These are phyloP conservation scores for Clanis bilineata DNA, from an alignment of 2,888 invertebrate genomes.

Conservation along the genomic window DNA sequence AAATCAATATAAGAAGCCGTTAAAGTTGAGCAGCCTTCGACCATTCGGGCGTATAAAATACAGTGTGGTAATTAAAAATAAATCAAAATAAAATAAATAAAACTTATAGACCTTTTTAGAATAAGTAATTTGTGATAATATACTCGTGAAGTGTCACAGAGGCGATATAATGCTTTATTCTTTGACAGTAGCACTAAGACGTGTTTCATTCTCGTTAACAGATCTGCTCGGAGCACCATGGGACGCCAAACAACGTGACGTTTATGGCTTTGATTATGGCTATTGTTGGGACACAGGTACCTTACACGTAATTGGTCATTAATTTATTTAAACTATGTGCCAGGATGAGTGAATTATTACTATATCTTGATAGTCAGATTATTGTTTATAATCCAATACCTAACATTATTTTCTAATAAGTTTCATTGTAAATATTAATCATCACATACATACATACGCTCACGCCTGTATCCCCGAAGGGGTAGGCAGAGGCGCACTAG, in stretches of 20 bases:
- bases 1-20: too few species aligned
- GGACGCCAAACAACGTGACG: constrained; percentile 70
- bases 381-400: background rate
- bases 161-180: constrained; percentile 31
- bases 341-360: constrained; percentile 17
- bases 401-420: background rate
- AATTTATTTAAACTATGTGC: constrained; percentile 38
- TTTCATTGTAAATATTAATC: too few species aligned
- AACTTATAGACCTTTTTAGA: too few species aligned
- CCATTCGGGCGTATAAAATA: too few species aligned
- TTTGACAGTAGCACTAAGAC: constrained; percentile 57
- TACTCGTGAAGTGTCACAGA: background rate
- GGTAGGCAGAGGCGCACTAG: too few species aligned
- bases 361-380: background rate
- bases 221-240: constrained; percentile 65
- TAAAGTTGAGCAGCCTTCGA: too few species aligned
- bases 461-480: too few species aligned
- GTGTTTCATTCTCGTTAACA: constrained; percentile 71
- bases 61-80: too few species aligned
- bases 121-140: too few species aligned
- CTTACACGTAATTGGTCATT: constrained; percentile 57
- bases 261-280: constrained; percentile 69
- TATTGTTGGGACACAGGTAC: constrained; percentile 57
- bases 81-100: too few species aligned
- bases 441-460: too few species aligned